A percentile compares a stretch with the other conserved stretches of the same genome.
These are phyloP conservation scores for Montifringilla adamsi DNA, from an alignment of 2,113 vertebrate genomes.

Conservation along the genomic window DNA sequence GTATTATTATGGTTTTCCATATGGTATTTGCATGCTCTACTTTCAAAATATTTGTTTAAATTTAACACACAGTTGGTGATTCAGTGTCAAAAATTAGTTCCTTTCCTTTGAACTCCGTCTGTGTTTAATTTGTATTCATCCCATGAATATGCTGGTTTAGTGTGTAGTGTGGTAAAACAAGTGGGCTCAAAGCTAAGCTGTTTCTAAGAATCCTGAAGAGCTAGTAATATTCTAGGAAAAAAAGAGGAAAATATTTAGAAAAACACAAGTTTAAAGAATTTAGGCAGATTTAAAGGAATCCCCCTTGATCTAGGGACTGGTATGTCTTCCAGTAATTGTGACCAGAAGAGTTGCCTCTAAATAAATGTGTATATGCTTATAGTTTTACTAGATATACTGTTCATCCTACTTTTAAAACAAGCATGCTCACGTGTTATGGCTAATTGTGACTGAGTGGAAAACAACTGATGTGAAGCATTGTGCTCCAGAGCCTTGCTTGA, in stretches of 20 bases:
- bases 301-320: background rate
- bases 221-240: background rate
- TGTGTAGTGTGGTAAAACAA: background rate
- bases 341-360: background rate
- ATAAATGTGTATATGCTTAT: background rate
- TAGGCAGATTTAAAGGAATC: background rate
- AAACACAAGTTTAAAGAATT: background rate
- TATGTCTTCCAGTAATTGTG: background rate
- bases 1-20: background rate
- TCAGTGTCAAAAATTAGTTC: background rate
- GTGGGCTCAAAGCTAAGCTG: background rate
- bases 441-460: background rate
- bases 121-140: background rate
- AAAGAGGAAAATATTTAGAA: background rate
- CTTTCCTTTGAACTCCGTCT: background rate
- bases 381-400: background rate
- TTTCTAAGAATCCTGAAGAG: background rate
- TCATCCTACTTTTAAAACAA: background rate
- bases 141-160: background rate
- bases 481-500: background rate
- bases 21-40: background rate
- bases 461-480: background rate
- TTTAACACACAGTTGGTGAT: background rate
- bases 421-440: background rate
- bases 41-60: conserved; percentile 3